phyloP scores from a whole-genome alignment of 2,888 invertebrate species.

The Drosophila sordidapex region DNA sequence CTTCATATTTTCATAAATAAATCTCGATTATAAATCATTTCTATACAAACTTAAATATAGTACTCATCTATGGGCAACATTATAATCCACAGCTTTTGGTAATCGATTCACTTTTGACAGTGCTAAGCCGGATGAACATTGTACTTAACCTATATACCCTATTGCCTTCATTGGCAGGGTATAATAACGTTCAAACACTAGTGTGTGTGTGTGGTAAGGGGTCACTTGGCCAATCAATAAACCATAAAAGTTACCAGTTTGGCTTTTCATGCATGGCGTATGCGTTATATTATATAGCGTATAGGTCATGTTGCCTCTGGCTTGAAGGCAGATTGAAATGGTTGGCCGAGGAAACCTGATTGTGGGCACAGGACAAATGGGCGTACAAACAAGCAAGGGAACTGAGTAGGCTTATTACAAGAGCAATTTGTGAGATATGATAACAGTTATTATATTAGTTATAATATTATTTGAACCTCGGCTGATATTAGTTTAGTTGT shows the following conservation, averaged over 20 bases:
- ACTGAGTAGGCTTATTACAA: not conserved
- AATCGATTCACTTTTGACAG: not conserved
- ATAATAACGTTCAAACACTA: conserved; percentile 25
- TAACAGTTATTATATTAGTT: not conserved
- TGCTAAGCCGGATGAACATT: too few relatives aligned
- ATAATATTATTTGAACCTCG: not conserved
- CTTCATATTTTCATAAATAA: not conserved
- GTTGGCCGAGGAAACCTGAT: not conserved
- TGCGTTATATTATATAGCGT: conserved; percentile 29
- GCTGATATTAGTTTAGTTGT: not conserved
- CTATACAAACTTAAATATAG: not conserved
- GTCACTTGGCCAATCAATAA: conserved; percentile 65
- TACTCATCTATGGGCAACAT: not conserved
- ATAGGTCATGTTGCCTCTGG: conserved; percentile 16
- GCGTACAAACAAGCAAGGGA: too few relatives aligned
- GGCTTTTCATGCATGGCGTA: conserved; percentile 37
- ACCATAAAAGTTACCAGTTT: conserved; percentile 53
- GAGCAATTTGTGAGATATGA: not conserved
- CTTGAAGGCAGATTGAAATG: conserved; percentile 10
- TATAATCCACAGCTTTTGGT: not conserved
- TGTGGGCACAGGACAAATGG: not conserved
- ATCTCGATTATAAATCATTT: not conserved
- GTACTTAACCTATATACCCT: not conserved
- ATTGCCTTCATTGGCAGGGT: not conserved
- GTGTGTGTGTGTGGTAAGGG: conserved; percentile 29